These are phyloP conservation scores for Chymomyza amoena DNA, from an alignment of 2,888 invertebrate species.

Conservation along the genomic window DNA sequence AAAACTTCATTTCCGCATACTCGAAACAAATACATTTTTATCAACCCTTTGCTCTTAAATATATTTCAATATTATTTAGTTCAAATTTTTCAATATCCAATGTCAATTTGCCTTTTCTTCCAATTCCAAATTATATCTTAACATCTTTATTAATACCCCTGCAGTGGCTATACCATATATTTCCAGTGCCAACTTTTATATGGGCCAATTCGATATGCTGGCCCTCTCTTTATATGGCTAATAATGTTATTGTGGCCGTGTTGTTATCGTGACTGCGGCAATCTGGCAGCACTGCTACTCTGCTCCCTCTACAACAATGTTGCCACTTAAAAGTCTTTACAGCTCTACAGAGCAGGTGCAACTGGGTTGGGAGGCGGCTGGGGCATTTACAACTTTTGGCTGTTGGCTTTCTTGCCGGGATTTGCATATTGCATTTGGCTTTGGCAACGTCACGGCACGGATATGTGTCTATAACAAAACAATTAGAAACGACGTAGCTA, in stretches of 20 bases:
- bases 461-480: slow-evolving; percentile 73
- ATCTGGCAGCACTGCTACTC: slow-evolving; percentile 9
- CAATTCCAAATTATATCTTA: too few relatives aligned
- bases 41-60: too few relatives aligned
- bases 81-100: too few relatives aligned
- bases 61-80: too few relatives aligned
- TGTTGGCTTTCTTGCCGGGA: slow-evolving; percentile 49
- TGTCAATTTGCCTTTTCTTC: too few relatives aligned
- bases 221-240: slow-evolving; percentile 28
- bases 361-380: not conserved
- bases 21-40: too few relatives aligned
- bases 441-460: slow-evolving; percentile 51
- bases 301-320: slow-evolving; percentile 43
- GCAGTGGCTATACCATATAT: too few relatives aligned
- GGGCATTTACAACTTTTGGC: slow-evolving; percentile 64
- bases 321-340: slow-evolving; percentile 43
- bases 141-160: too few relatives aligned
- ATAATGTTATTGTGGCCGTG: slow-evolving; percentile 56
- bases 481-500: slow-evolving; percentile 57
- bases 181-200: not conserved
- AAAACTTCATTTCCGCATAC: too few relatives aligned
- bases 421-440: slow-evolving; percentile 62
- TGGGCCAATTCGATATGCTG: not conserved
- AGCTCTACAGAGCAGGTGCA: slow-evolving; percentile 30
- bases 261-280: slow-evolving; percentile 50